Conservation (phyloP, 2,113 vertebrate genomes). For the Marmota monax region DNA sequence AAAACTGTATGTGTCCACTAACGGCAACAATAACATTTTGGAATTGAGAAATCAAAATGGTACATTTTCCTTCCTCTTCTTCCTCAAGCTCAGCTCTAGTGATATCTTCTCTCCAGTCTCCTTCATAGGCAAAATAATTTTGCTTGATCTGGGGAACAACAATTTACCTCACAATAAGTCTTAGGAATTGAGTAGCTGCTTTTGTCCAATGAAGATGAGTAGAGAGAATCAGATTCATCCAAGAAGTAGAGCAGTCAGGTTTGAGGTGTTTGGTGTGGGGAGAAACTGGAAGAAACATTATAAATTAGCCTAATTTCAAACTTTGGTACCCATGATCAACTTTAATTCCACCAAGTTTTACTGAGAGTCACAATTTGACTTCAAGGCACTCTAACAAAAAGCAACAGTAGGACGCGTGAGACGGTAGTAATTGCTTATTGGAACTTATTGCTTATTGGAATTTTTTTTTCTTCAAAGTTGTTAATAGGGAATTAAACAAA, state of each 20-base stretch:
- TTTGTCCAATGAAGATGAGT: not conserved
- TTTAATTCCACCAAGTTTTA: not conserved
- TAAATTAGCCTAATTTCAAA: not conserved
- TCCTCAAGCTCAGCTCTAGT: not conserved
- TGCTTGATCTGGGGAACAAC: constrained; percentile 60
- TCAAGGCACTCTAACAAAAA: not conserved
- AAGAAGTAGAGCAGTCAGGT: not conserved
- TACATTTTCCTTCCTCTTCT: not conserved
- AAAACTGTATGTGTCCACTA: not conserved
- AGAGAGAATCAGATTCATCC: not conserved
- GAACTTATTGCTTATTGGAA: not conserved
- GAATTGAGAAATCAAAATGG: not conserved
- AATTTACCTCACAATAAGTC: not conserved
- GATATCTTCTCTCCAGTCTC: constrained; percentile 11
- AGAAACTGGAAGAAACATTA: not conserved
- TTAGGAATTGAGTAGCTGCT: not conserved
- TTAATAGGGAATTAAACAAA: not conserved
- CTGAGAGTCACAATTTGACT: not conserved
- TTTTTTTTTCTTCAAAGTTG: not conserved
- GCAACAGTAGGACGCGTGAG: not conserved
- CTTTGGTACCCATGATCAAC: not conserved
- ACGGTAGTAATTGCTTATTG: not conserved
- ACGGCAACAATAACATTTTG: not conserved
- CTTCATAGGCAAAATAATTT: constrained; percentile 49
- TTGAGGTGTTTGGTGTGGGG: not conserved